These are phyloP conservation scores for Sebastes nivosus DNA, from an alignment of 2,797 vertebrate genomes.

Conservation along the genomic window DNA sequence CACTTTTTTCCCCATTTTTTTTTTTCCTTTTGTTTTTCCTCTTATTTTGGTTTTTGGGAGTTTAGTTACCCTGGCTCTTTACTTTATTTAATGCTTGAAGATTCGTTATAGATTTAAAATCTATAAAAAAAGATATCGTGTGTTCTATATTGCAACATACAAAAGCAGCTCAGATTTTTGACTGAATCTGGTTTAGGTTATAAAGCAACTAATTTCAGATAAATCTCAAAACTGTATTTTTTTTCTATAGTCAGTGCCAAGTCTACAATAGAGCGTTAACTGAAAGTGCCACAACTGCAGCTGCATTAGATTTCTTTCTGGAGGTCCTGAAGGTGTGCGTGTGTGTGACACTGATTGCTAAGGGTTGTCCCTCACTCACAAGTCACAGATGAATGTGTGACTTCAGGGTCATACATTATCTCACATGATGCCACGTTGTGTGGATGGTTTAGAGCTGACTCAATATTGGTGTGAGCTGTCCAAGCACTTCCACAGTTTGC, in stretches of 20 bases:
- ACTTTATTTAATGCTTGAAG: neutral
- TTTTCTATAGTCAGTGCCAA: neutral
- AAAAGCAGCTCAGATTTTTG: neutral
- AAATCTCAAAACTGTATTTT: neutral
- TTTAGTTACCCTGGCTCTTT: neutral
- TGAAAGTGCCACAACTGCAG: neutral
- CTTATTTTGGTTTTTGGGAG: neutral
- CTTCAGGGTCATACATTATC: conserved; percentile 38
- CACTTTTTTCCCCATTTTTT: neutral
- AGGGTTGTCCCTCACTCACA: neutral
- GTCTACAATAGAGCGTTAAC: neutral
- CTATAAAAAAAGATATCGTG: neutral
- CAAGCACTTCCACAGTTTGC: conserved; percentile 11
- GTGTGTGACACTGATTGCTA: neutral
- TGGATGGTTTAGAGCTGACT: conserved; percentile 24
- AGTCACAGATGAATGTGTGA: conserved; percentile 36
- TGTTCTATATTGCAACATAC: neutral
- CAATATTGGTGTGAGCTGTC: conserved; percentile 13
- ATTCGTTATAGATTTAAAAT: neutral
- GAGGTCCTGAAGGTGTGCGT: neutral
- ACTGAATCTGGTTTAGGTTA: neutral
- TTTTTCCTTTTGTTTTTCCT: neutral
- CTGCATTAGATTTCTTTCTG: neutral
- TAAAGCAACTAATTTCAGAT: neutral
- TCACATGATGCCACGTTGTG: conserved; percentile 50